phyloP scores from a whole-genome alignment of 2,113 vertebrate species.

The Phyllopteryx taeniolatus region DNA sequence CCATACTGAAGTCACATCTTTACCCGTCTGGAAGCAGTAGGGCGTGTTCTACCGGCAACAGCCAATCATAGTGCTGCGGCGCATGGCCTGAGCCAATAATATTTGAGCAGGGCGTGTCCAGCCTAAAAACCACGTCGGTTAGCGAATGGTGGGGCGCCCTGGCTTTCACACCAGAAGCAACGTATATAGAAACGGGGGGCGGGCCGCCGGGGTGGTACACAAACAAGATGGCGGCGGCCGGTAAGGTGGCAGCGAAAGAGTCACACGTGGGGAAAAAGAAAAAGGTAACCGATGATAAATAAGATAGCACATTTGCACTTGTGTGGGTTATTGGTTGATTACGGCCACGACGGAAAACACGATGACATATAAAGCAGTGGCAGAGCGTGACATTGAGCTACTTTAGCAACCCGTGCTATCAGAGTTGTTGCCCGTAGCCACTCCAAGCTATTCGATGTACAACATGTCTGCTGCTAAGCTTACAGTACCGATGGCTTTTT shows the following conservation, averaged over 20 bases:
- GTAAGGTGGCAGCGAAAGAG: background rate
- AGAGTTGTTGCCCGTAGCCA: background rate
- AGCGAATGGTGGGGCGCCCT: no score
- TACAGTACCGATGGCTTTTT: background rate
- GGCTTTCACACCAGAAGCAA: no score
- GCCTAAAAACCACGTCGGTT: no score
- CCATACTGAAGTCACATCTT: no score
- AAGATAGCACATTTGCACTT: fast-evolving
- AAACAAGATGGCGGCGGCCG: conserved; percentile 71
- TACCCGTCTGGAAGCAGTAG: no score
- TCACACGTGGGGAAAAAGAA: conserved; percentile 74
- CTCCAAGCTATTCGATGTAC: background rate
- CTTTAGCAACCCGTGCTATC: background rate
- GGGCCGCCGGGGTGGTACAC: conserved; percentile 32
- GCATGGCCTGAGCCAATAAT: no score
- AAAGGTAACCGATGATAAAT: conserved; percentile 43
- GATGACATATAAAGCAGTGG: background rate
- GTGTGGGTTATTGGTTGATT: fast-evolving
- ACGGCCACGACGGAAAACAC: background rate
- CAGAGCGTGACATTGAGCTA: background rate
- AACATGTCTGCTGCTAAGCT: background rate
- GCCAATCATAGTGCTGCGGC: no score
- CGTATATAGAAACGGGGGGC: no score
- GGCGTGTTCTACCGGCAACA: no score
- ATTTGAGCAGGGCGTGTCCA: no score